A percentile compares a stretch with the other conserved stretches of the same genome.
Evolutionary conservation across 1,140 invertebrate species (phyloP).

Genomic region (Potamilus streckersoni): DNA sequence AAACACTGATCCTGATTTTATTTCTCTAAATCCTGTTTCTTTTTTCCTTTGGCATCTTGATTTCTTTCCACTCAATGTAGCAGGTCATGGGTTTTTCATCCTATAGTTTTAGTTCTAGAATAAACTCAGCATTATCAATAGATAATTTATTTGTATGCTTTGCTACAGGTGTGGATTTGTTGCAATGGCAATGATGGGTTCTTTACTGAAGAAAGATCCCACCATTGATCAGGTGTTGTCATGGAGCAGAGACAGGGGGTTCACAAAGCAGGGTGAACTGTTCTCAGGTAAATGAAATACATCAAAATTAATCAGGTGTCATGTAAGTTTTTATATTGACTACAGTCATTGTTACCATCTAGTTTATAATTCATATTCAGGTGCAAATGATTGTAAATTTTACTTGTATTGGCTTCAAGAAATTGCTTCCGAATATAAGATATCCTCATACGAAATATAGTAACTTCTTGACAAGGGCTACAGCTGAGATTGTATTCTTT

Average conservation of each 20-base stretch:
- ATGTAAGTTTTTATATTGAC: no score
- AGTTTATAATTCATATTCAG: no score
- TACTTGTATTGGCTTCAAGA: no score
- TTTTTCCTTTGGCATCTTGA: no score
- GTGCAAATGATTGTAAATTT: no score
- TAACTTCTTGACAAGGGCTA: no score
- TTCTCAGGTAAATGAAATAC: conserved; percentile 75
- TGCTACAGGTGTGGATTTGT: conserved; percentile 81
- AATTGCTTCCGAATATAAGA: no score
- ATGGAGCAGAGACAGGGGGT: conserved; percentile 74
- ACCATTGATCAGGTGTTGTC: conserved; percentile 73
- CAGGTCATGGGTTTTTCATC: neutral
- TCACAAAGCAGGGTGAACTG: conserved; percentile 86
- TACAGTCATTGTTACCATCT: no score
- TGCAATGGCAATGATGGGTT: conserved; percentile 81
- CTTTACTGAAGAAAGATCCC: conserved; percentile 62
- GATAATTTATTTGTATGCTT: neutral
- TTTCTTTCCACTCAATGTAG: no score
- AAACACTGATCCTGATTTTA: neutral
- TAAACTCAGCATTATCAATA: neutral
- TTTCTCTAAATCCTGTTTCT: neutral
- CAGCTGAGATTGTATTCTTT: no score
- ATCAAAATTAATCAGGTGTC: no score
- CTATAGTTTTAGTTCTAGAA: neutral
- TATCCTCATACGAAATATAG: no score